phyloP scores from a whole-genome alignment of 2,113 vertebrate species.

The Glaucidium brasilianum region DNA sequence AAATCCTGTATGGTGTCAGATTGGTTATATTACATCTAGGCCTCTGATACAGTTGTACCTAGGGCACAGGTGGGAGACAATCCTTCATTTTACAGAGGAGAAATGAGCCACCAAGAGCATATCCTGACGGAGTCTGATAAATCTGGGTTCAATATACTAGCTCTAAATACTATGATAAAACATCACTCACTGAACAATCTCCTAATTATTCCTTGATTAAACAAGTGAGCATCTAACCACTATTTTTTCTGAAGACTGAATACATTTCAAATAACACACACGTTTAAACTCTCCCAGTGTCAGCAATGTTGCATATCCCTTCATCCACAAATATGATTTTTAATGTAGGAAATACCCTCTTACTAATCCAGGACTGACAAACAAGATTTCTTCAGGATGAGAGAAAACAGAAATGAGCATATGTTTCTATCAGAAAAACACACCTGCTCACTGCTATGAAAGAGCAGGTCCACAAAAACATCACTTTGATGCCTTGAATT shows the following conservation, averaged over 20 bases:
- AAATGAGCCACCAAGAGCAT: background rate
- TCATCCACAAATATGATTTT: background rate
- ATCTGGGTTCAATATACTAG: background rate
- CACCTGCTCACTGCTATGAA: background rate
- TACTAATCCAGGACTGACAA: background rate
- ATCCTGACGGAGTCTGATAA: background rate
- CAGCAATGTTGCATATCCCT: background rate
- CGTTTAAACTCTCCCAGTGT: background rate
- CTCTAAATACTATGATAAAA: background rate
- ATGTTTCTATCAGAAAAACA: background rate
- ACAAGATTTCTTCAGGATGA: background rate
- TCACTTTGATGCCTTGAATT: background rate
- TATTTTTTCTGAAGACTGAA: background rate
- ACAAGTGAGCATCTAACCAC: background rate
- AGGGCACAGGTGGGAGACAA: background rate
- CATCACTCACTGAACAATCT: background rate
- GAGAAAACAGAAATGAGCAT: background rate
- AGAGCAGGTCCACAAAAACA: background rate
- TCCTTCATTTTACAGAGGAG: background rate
- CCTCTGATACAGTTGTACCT: rapidly evolving
- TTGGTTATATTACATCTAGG: background rate
- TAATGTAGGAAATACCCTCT: background rate
- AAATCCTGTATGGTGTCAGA: background rate
- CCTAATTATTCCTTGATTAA: background rate
- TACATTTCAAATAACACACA: background rate